Conservation (phyloP, 2,888 invertebrate genomes). For the Watsonalla binaria region DNA sequence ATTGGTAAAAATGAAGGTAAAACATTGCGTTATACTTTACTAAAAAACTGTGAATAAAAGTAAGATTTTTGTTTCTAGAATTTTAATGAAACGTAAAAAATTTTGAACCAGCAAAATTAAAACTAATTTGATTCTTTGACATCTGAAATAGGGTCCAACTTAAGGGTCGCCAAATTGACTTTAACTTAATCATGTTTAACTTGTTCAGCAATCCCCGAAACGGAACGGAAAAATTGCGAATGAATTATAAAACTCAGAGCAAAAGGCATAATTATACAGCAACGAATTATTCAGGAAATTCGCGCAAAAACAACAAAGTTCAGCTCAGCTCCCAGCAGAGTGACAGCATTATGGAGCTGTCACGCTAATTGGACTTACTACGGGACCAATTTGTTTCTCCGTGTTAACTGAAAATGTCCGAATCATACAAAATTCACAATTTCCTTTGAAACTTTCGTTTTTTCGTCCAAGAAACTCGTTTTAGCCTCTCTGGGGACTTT, state of each 20-base stretch:
- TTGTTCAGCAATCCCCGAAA: neutral
- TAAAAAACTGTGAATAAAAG: too few relatives aligned
- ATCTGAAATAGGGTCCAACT: neutral
- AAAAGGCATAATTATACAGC: conserved; percentile 9
- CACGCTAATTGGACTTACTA: conserved; percentile 17
- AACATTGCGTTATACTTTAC: too few relatives aligned
- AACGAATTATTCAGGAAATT: conserved; percentile 10
- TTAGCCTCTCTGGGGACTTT: neutral
- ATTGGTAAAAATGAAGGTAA: too few relatives aligned
- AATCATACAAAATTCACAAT: neutral
- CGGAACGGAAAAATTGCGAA: conserved; percentile 7
- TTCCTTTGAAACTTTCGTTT: neutral
- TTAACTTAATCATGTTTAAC: neutral
- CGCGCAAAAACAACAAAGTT: conserved; percentile 14
- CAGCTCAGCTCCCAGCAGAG: conserved; percentile 3
- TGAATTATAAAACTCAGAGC: conserved; percentile 13
- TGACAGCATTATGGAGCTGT: conserved; percentile 20
- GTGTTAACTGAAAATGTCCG: neutral
- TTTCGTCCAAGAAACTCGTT: neutral
- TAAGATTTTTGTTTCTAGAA: too few relatives aligned
- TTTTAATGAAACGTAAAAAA: too few relatives aligned
- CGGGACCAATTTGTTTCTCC: conserved; percentile 10
- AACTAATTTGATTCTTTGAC: too few relatives aligned
- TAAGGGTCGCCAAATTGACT: neutral
- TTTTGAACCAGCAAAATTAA: too few relatives aligned